phyloP scores from a whole-genome alignment of 1,140 invertebrate species.

The Onthophagus taurus region DNA sequence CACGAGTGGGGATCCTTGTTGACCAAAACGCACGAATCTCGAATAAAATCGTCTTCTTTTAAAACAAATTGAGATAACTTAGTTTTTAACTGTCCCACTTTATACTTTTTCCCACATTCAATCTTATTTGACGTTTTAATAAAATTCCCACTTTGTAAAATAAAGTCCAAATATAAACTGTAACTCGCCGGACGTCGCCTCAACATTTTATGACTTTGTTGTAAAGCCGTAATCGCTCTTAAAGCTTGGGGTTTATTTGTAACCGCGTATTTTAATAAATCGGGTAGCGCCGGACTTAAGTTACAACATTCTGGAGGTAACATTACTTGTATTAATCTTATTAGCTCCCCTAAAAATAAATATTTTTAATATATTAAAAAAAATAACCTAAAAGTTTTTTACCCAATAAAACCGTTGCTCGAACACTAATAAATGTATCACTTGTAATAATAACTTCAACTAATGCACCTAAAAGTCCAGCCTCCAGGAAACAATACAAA shows the following conservation, averaged over 20 bases:
- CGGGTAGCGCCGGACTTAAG: constrained; percentile 70
- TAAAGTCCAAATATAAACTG: constrained; percentile 75
- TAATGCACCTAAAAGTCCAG: constrained; percentile 77
- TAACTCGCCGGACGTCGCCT: constrained; percentile 65
- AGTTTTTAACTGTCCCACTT: constrained; percentile 22
- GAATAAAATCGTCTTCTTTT: constrained; percentile 58
- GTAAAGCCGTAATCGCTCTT: constrained; percentile 68
- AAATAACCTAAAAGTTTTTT: too few relatives aligned
- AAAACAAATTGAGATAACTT: constrained; percentile 38
- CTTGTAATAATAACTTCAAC: constrained; percentile 84
- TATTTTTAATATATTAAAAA: too few relatives aligned
- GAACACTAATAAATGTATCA: constrained; percentile 79
- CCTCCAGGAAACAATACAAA: constrained; percentile 78
- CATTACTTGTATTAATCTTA: constrained; percentile 75
- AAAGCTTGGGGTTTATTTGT: constrained; percentile 65
- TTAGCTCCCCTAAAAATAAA: constrained; percentile 55
- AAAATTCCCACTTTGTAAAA: constrained; percentile 37
- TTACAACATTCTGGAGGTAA: constrained; percentile 77
- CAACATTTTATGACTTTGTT: constrained; percentile 68
- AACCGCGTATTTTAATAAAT: constrained; percentile 69
- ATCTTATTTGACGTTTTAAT: constrained; percentile 19
- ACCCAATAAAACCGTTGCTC: constrained; percentile 80
- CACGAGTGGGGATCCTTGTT: constrained; percentile 63
- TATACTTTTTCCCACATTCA: constrained; percentile 17
- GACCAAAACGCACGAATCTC: constrained; percentile 63